These are phyloP conservation scores for Eucidaris tribuloides DNA, from an alignment of 35 echinoderm and acorn worm species.

Conservation along the genomic window DNA sequence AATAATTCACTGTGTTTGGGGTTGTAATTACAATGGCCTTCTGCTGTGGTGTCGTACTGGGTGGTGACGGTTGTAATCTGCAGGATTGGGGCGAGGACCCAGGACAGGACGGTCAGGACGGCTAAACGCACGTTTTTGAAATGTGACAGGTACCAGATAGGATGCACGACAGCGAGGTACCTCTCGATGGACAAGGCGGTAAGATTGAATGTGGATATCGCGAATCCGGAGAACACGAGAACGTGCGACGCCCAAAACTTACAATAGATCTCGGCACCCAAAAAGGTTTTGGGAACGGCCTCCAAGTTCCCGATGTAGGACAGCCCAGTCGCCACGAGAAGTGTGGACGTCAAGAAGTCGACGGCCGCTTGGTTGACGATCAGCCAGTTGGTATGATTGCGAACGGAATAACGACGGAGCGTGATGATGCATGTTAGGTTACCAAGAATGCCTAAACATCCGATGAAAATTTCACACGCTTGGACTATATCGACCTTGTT, in stretches of 20 bases:
- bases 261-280: slow-evolving; percentile 24
- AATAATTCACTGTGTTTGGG: not conserved
- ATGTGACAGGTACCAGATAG: slow-evolving; percentile 37
- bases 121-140: slow-evolving; percentile 8
- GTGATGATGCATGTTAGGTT: not conserved
- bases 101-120: slow-evolving; percentile 8
- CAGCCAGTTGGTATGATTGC: slow-evolving; percentile 1
- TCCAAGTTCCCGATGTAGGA: not conserved
- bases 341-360: slow-evolving; percentile 33
- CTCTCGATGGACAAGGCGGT: slow-evolving; percentile 69
- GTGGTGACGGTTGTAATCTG: slow-evolving; percentile 20
- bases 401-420: not conserved
- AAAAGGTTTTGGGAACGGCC: not conserved
- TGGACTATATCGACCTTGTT: too few relatives aligned
- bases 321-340: slow-evolving; percentile 27
- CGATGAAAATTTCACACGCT: not conserved
- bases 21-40: not conserved
- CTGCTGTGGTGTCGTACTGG: not conserved
- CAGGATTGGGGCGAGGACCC: slow-evolving; percentile 44
- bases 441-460: not conserved
- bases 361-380: slow-evolving; percentile 35
- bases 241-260: slow-evolving; percentile 48
- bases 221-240: slow-evolving; percentile 46
- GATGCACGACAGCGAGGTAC: slow-evolving; percentile 64
- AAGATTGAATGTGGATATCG: slow-evolving; percentile 68